Evolutionary conservation across 2,888 invertebrate genomes (phyloP).

Genomic region (Agrotis ipsilon): DNA sequence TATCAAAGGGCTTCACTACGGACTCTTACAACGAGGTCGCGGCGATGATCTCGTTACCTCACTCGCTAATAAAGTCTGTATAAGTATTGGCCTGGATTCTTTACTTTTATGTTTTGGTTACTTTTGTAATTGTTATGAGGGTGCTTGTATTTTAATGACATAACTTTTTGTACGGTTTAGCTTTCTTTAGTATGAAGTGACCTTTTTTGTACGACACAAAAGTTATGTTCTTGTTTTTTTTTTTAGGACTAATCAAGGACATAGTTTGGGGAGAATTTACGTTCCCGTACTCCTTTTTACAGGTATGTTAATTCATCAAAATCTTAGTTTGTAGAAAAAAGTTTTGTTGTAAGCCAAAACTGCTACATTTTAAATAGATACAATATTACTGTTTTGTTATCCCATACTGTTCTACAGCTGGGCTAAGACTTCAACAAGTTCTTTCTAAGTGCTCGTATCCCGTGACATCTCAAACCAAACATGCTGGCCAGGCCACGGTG

Average conservation of each 20-base stretch:
- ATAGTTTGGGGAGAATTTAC: constrained; percentile 86
- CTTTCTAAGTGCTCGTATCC: too few species aligned
- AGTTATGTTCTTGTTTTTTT: constrained; percentile 9
- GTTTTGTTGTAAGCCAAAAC: too few species aligned
- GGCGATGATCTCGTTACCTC: constrained; percentile 63
- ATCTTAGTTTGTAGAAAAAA: too few species aligned
- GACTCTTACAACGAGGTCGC: constrained; percentile 58
- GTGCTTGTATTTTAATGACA: neutral
- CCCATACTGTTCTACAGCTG: too few species aligned
- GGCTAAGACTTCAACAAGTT: too few species aligned
- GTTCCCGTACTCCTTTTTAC: constrained; percentile 87
- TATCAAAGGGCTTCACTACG: constrained; percentile 65
- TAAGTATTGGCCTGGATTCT: constrained; percentile 17
- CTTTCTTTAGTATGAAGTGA: too few species aligned
- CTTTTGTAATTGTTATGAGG: constrained; percentile 11
- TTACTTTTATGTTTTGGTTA: constrained; percentile 25
- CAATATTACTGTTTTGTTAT: too few species aligned
- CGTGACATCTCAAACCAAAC: too few species aligned
- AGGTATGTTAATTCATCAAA: constrained; percentile 72
- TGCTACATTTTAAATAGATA: too few species aligned
- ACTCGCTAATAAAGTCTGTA: constrained; percentile 51
- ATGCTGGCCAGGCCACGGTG: too few species aligned
- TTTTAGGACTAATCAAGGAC: constrained; percentile 86
- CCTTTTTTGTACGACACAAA: too few species aligned
- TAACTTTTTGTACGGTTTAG: too few species aligned